Base-by-base conservation (phyloP, 2,113 vertebrate species). In the Bufo bufo region DNA sequence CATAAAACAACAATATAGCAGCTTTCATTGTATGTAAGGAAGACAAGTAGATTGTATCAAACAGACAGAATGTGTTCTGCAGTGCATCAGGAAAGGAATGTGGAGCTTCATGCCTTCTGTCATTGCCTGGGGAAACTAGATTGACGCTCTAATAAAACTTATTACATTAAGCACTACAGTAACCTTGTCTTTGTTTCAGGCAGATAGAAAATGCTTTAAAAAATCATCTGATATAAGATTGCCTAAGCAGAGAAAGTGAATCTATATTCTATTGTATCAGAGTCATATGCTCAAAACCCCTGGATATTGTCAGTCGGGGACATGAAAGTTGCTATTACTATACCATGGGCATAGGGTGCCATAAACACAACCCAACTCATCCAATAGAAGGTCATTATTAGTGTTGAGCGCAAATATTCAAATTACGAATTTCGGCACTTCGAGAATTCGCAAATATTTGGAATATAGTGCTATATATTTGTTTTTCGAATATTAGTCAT, bases 31-130 rank as follows among this genome's bases (percentile, higher is more conserved):
- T 66, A 50, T 84, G 52, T 65, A 84, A 77, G 33, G 72, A 77
- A 89, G 72, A 84, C 87, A 89, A 89, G 72, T 84, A 89, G 82
- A 77, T 89, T 61, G 72, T 89, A 84, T 84, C 71, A 84, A 82
- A 88, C 69, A 82, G 80, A 81, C 63, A 4, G 79, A 83, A 89
- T 45, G 87, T 69, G 66, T 84, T 83, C 56, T 83, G 79, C 79
- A 65, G 69, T 77, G 61, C 81, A 84, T 84, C 82, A 89, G 49
- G 78, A 81, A 9, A 10, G 16, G 72, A 78, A 49, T 50, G 47
- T 12, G 33, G 69, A 20, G 16, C 71, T 56, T 45, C 58, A 84
- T 69, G 71, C 65, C 56, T 54, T 49, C 72, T 58, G 87, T 33
- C 61, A 69, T 45, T 84, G 85, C 85, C 82, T 56, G n/a, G 63